These are phyloP conservation scores for Leuciscus idus DNA, from an alignment of 2,113 vertebrate species.

Conservation along the genomic window DNA sequence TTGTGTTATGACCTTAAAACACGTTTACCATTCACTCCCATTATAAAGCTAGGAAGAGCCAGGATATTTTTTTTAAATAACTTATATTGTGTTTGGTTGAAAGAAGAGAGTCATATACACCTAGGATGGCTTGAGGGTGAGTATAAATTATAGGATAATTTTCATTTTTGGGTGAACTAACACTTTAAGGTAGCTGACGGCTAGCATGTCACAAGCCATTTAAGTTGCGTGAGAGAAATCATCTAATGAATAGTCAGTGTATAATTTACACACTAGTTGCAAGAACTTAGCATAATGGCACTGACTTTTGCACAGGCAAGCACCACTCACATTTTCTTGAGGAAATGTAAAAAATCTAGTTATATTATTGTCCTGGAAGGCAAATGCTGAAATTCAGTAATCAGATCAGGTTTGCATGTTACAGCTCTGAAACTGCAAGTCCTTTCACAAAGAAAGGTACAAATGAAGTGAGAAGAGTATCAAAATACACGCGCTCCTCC, in stretches of 20 bases:
- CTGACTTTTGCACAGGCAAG: neutral
- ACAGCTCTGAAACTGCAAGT: conserved; percentile 3
- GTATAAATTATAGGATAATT: too few relatives aligned
- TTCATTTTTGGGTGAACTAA: too few relatives aligned
- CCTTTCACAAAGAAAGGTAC: conserved; percentile 30
- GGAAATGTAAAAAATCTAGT: neutral
- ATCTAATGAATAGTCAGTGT: neutral
- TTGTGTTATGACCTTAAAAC: too few relatives aligned
- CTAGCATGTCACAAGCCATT: neutral
- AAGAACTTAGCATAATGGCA: neutral
- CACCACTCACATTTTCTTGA: neutral
- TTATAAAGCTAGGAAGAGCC: too few relatives aligned
- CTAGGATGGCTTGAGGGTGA: too few relatives aligned
- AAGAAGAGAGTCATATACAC: too few relatives aligned
- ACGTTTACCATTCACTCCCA: too few relatives aligned
- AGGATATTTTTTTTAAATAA: too few relatives aligned
- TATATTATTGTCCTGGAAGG: conserved; percentile 6
- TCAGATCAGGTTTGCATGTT: neutral
- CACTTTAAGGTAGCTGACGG: neutral
- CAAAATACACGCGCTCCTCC: conserved; percentile 42
- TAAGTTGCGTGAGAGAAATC: neutral
- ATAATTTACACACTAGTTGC: neutral
- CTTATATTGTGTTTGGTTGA: too few relatives aligned
- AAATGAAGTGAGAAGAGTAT: conserved; percentile 58
- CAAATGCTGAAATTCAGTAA: conserved; percentile 18